A percentile compares a stretch with the other conserved stretches of the same genome.
These are phyloP conservation scores for Onychostruthus taczanowskii DNA, from an alignment of 2,113 vertebrate genomes.

Conservation along the genomic window DNA sequence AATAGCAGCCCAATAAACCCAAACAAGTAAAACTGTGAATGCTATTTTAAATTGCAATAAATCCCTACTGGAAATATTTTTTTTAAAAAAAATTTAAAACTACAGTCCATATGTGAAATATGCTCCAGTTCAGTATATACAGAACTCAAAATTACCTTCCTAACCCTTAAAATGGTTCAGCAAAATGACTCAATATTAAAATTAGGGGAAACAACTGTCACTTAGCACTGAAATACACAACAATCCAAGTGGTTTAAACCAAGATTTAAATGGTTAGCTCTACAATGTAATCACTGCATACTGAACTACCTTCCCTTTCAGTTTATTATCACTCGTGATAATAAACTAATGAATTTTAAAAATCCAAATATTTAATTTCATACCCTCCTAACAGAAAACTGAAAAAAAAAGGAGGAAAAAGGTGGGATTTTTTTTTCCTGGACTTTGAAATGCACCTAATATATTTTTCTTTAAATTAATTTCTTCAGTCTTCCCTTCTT, in stretches of 20 bases:
- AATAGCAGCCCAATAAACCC: background rate
- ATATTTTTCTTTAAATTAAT: background rate
- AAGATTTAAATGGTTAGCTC: background rate
- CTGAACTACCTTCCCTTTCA: background rate
- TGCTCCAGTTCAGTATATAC: background rate
- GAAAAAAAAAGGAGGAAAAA: background rate
- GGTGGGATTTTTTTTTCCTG: rapidly evolving
- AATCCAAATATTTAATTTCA: background rate
- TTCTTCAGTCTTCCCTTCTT: background rate
- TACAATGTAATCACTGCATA: background rate
- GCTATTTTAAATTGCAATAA: background rate
- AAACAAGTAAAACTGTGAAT: background rate
- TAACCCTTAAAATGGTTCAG: background rate
- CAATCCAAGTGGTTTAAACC: background rate
- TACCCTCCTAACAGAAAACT: background rate
- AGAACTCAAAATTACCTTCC: background rate
- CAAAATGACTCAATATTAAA: background rate
- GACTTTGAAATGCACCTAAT: background rate
- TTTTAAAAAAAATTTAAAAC: background rate
- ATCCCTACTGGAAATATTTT: background rate
- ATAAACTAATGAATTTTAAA: background rate
- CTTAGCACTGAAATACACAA: background rate
- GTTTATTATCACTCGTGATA: background rate
- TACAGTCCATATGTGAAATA: background rate
- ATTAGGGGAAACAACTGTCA: background rate